Conservation (phyloP, 2,888 invertebrate species). For the Capitulum mitella region DNA sequence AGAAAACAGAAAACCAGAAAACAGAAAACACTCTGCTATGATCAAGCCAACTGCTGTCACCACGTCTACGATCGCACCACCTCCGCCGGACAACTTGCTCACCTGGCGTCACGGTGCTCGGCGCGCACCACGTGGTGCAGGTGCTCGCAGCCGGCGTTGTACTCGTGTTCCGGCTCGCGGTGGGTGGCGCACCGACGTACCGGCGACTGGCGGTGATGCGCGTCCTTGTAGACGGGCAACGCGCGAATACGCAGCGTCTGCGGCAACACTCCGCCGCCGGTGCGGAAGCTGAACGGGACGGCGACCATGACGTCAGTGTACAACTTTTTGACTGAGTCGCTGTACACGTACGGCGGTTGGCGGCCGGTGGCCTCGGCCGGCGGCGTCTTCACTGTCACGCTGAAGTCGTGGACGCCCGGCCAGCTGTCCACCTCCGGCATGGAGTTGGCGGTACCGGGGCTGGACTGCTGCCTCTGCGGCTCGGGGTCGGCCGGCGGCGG, state of each 20-base stretch:
- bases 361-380: background rate
- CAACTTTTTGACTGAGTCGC: slow-evolving; percentile 31
- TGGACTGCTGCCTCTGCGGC: background rate
- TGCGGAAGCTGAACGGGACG: slow-evolving; percentile 30
- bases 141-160: background rate
- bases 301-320: slow-evolving; percentile 35
- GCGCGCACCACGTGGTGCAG: background rate
- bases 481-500: too few species aligned
- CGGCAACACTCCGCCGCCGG: background rate
- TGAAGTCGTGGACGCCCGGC: background rate
- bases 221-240: background rate
- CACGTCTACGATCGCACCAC: too few species aligned
- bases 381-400: background rate
- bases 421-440: background rate
- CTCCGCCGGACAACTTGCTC: background rate
- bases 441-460: background rate
- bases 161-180: background rate
- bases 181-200: background rate
- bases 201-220: background rate
- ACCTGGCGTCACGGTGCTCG: background rate
- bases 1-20: too few species aligned
- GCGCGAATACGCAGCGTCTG: background rate
- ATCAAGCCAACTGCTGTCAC: too few species aligned
- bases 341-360: slow-evolving; percentile 13
- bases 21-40: too few species aligned